phyloP scores from a whole-genome alignment of 2,888 invertebrate species.

The Yponomeuta sedellus region DNA sequence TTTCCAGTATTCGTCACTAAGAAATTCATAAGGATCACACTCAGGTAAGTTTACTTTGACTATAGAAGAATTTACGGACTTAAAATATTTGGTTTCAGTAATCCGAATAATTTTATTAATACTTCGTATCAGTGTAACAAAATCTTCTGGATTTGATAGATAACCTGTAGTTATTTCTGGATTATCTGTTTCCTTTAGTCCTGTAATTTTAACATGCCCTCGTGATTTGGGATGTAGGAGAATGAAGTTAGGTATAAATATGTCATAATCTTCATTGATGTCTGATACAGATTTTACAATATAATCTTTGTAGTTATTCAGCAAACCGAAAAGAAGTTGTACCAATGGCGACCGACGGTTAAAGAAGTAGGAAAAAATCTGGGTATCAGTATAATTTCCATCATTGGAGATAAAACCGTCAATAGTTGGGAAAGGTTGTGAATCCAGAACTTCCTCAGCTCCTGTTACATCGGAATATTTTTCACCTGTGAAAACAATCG shows the following conservation, averaged over 20 bases:
- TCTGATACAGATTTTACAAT: constrained; percentile 16
- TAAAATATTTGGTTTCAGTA: constrained; percentile 30
- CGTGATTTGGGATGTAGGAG: constrained; percentile 34
- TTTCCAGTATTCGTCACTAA: constrained; percentile 45
- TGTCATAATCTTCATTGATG: constrained; percentile 33
- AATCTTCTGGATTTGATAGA: constrained; percentile 24
- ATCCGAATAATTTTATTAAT: constrained; percentile 30
- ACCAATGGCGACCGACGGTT: background rate
- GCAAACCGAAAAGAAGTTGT: constrained; percentile 18
- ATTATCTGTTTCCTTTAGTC: background rate
- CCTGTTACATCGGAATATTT: background rate
- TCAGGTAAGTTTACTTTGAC: constrained; percentile 31
- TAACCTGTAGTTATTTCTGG: constrained; percentile 16
- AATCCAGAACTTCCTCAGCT: background rate
- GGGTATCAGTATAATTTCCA: background rate
- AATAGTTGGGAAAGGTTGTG: background rate
- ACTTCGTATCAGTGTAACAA: constrained; percentile 29
- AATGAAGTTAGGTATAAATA: constrained; percentile 29
- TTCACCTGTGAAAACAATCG: background rate
- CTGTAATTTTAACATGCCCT: constrained; percentile 31
- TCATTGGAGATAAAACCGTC: background rate
- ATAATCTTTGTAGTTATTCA: constrained; percentile 20
- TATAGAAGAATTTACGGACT: constrained; percentile 25
- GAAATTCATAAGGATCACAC: constrained; percentile 33
- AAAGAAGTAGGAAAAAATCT: background rate